phyloP scores from a whole-genome alignment of 2,888 invertebrate species.

The Auanema freiburgensis region DNA sequence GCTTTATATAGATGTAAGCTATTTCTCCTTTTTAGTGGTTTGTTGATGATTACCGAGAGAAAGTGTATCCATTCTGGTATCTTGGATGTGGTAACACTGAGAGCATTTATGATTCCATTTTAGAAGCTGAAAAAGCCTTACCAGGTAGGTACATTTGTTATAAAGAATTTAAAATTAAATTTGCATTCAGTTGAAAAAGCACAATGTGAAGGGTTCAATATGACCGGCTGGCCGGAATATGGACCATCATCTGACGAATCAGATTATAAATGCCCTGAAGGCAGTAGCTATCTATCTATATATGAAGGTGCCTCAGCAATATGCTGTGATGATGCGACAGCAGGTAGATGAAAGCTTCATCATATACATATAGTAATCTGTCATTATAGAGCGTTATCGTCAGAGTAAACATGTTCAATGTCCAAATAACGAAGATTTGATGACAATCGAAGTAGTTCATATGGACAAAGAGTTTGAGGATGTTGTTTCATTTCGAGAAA shows the following conservation, averaged over 20 bases:
- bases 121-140: conserved; percentile 14
- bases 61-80: conserved; percentile 15
- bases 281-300: conserved; percentile 15
- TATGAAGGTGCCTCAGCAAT: conserved; percentile 21
- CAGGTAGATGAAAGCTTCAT: conserved; percentile 3
- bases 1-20: background rate
- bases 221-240: conserved; percentile 22
- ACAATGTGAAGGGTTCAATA: conserved; percentile 21
- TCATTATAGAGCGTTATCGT: conserved; percentile 10
- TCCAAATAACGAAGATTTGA: conserved; percentile 10
- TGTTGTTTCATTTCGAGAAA: conserved; percentile 7
- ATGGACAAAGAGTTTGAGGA: conserved; percentile 18
- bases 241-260: conserved; percentile 5
- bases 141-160: conserved; percentile 11
- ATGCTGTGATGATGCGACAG: conserved; percentile 19
- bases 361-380: background rate
- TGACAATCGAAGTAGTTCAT: conserved; percentile 7
- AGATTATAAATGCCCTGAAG: conserved; percentile 8
- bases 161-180: background rate
- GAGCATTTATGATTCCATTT: conserved; percentile 13
- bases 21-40: conserved; percentile 14
- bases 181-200: conserved; percentile 17
- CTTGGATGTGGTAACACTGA: conserved; percentile 16
- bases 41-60: conserved; percentile 15
- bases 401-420: conserved; percentile 5